Evolutionary conservation across 2,113 vertebrate genomes (phyloP), one percentile per base, ranked within the genome.

Genomic region (Oenanthe oenanthe): DNA sequence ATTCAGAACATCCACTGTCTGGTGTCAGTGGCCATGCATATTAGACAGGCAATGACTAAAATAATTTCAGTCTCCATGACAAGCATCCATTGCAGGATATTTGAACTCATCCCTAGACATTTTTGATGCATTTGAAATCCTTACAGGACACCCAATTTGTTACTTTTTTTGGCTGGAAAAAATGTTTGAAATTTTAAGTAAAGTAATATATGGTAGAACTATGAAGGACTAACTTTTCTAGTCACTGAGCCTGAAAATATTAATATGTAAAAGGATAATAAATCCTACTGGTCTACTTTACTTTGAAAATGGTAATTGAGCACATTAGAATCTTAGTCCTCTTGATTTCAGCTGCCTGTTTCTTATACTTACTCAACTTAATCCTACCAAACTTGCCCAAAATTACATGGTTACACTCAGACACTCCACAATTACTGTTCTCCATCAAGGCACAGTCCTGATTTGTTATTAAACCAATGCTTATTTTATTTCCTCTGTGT

Each of bases 401-500:
- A 85, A 61, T 45, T 6, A 19, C 9, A 36, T 21, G 20, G 25
- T 56, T 85, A 18, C 12, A 26, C 21, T 11, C 31, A 36, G 26
- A 22, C 47, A 54, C 29, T 90, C 48, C 7, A 7, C 48, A 42
- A 40, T n/a, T 88, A 63, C 67, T 56, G 50, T 67, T 92, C 68
- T 84, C 21, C 40, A 40, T 51, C 47, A 62, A 91, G 62, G 20
- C 68, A 77, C 14, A 62, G 43, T 36, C 56, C 56, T 70, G n/a
- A 58, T 63, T 76, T 92, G 9, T 88, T 92, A 71, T 67, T 94
- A 86, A 89, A 84, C 34, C 75, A 92, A 25, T 84, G 29, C 43
- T 93, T 88, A 84, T 93, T 85, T 75, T 70, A 86, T 95, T 92
- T 95, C 36, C 60, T 91, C 40, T 11, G 67, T 86, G 38, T 71